Evolutionary conservation across 2,113 vertebrate species (phyloP).

Genomic region (Zootoca vivipara): DNA sequence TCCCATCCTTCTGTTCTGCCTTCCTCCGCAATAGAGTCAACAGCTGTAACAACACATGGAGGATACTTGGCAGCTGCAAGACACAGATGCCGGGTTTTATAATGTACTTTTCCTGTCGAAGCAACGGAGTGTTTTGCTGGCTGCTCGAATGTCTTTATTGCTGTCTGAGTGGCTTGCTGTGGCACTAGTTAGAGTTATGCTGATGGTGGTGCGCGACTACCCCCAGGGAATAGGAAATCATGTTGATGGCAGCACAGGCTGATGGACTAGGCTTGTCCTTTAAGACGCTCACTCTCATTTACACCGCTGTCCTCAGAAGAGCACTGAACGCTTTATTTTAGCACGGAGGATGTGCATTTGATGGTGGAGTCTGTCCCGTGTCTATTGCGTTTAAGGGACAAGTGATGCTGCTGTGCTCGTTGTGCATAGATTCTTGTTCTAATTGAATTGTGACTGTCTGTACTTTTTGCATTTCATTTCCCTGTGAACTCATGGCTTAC

Average conservation of each 20-base stretch:
- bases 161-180: conserved; percentile 65
- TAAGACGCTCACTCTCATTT: conserved; percentile 47
- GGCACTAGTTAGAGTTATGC: conserved; percentile 64
- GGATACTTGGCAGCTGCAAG: conserved; percentile 80
- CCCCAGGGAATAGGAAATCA: conserved; percentile 52
- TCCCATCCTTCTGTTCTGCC: conserved; percentile 75
- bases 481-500: background rate
- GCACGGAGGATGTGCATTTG: conserved; percentile 52
- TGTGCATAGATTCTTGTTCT: background rate
- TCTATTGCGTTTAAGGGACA: background rate
- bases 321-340: conserved; percentile 38
- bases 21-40: conserved; percentile 71
- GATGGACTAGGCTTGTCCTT: conserved; percentile 54
- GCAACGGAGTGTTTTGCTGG: conserved; percentile 72
- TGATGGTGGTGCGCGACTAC: conserved; percentile 62
- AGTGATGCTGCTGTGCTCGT: background rate
- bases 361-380: background rate
- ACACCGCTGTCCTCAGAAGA: conserved; percentile 28
- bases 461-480: background rate
- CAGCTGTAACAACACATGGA: conserved; percentile 85
- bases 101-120: conserved; percentile 68
- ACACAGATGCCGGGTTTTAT: conserved; percentile 80
- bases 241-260: conserved; percentile 56
- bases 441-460: background rate
- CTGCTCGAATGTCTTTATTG: conserved; percentile 74